phyloP scores from a whole-genome alignment of 2,888 invertebrate species.

The Idaea biselata region DNA sequence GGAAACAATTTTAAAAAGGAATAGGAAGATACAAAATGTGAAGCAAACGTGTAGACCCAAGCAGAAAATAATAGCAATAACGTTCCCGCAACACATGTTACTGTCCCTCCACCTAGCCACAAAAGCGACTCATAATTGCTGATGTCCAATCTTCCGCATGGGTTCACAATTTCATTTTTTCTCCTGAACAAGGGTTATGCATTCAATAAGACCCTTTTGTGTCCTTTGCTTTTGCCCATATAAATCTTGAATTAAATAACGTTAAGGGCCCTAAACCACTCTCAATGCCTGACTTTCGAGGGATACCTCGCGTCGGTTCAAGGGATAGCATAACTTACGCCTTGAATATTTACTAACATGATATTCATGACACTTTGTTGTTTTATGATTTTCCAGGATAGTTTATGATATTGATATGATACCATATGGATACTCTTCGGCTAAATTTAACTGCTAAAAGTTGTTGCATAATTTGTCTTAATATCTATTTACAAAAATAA shows the following conservation, averaged over 20 bases:
- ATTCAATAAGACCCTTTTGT: slow-evolving; percentile 26
- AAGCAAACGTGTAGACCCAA: background rate
- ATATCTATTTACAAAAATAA: too few relatives aligned
- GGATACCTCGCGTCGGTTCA: background rate
- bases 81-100: slow-evolving; percentile 13
- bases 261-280: slow-evolving; percentile 10
- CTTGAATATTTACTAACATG: background rate
- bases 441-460: too few relatives aligned
- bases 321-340: background rate
- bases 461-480: background rate
- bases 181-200: slow-evolving; percentile 31
- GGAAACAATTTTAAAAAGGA: background rate
- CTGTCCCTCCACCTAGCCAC: slow-evolving; percentile 13
- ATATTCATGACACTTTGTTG: background rate
- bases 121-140: slow-evolving; percentile 31
- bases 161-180: slow-evolving; percentile 36
- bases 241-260: slow-evolving; percentile 28
- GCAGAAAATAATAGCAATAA: slow-evolving; percentile 4
- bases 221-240: slow-evolving; percentile 20
- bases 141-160: slow-evolving; percentile 36
- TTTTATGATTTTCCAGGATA: background rate
- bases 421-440: background rate
- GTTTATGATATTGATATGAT: background rate
- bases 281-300: background rate
- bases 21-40: background rate